phyloP scores from a whole-genome alignment of 1,140 invertebrate species.

The Phenacoccus solenopsis region DNA sequence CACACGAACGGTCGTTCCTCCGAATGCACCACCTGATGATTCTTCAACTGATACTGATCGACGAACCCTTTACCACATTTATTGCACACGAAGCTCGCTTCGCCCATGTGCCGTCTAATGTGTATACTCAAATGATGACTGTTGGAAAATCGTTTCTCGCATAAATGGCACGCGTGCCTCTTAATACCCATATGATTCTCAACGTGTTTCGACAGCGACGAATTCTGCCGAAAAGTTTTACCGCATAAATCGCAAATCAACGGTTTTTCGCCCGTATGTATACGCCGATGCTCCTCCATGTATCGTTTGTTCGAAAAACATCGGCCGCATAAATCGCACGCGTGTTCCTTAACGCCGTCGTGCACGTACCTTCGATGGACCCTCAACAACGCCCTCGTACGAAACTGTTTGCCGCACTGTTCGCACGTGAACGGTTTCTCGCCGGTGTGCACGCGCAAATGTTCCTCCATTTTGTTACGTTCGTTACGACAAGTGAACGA shows the following conservation, averaged over 20 bases:
- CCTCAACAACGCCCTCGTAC: constrained; percentile 44
- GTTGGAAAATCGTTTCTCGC: background rate
- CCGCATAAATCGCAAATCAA: constrained; percentile 27
- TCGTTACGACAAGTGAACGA: constrained; percentile 19
- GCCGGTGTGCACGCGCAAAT: constrained; percentile 34
- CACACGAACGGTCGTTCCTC: constrained; percentile 16
- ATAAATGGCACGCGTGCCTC: constrained; percentile 6
- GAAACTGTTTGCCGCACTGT: constrained; percentile 59
- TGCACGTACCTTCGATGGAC: constrained; percentile 50
- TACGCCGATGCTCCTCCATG: constrained; percentile 33
- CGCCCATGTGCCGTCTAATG: background rate
- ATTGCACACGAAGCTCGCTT: background rate
- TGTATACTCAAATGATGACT: constrained; percentile 6
- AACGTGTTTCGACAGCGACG: constrained; percentile 22
- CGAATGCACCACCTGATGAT: background rate
- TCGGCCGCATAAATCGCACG: constrained; percentile 41
- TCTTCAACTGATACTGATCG: constrained; percentile 9
- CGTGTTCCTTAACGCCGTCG: constrained; percentile 42
- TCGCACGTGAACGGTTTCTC: constrained; percentile 59
- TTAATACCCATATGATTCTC: constrained; percentile 11
- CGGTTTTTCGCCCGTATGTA: constrained; percentile 28
- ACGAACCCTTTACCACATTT: constrained; percentile 12
- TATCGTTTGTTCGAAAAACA: constrained; percentile 38
- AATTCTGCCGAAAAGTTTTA: constrained; percentile 23
- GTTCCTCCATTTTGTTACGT: constrained; percentile 22